Evolutionary conservation across 1,140 invertebrate genomes (phyloP).

Genomic region (Zaprionus lachaisei): DNA sequence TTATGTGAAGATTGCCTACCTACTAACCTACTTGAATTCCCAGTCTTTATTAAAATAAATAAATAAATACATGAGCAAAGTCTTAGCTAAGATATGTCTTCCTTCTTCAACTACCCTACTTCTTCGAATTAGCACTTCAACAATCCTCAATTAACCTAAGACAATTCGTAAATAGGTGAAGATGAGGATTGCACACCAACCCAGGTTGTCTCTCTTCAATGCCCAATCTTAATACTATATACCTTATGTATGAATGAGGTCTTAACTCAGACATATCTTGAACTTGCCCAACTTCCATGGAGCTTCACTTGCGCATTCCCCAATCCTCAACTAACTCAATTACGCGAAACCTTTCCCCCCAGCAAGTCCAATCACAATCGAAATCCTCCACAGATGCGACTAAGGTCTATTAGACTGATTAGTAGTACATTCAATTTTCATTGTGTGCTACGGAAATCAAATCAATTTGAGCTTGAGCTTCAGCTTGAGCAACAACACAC

Average conservation of each 20-base stretch:
- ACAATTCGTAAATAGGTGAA: neutral
- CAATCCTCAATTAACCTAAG: no score
- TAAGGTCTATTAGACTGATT: neutral
- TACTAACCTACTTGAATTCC: no score
- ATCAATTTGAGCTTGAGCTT: constrained; percentile 15
- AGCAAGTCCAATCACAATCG: no score
- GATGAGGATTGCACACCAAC: neutral
- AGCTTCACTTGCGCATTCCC: neutral
- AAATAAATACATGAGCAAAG: no score
- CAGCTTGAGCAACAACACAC: constrained; percentile 14
- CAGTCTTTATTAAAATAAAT: no score
- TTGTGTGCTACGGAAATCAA: constrained; percentile 7
- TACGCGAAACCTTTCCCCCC: neutral
- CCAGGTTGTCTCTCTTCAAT: no score
- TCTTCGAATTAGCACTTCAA: no score
- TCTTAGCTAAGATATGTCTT: no score
- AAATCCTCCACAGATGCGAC: neutral
- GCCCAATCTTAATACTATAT: neutral
- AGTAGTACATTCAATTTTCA: neutral
- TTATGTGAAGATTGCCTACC: no score
- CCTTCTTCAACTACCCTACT: no score
- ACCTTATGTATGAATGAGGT: neutral
- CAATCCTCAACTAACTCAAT: neutral
- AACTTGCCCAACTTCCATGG: neutral
- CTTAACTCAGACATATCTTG: neutral